Evolutionary conservation across 2,888 invertebrate genomes (phyloP), one percentile per base, ranked within the genome.

Genomic region (Caenorhabditis macrosperma): DNA sequence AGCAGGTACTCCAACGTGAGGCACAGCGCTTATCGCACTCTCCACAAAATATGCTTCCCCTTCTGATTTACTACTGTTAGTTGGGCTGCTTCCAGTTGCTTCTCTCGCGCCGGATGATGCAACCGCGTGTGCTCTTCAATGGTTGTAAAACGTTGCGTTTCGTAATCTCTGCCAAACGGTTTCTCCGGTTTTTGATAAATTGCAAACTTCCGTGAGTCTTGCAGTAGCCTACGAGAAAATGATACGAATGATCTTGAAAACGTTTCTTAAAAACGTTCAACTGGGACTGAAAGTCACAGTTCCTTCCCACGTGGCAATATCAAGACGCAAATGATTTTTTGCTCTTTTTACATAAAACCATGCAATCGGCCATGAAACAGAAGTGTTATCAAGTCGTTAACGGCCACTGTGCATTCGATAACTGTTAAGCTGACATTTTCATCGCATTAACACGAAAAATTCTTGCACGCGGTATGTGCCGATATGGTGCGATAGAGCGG

Each of bases 351-450:
- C 17, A 35, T 28, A 22, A 38, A 64, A 71, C 61, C 12, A 60
- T 17, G 28, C 15, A 54, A 44, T n/a, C 6, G 38, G 59, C 55
- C 20, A 64, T 72, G 38, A 74, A 74, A 64, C 35, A 33, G 55
- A 54, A 57, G 24, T 55, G 57, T 48, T 66, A 64, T 74, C 72
- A 74, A 50, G 50, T 59, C 59, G 50, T 64, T 74, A 64, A 74
- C 64, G 50, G 64, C 64, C 64, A 74, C 74, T 74, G 74, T 74
- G 74, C 74, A 74, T 64, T 57, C 57, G 72, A 72, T 64, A 63
- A 72, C 57, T 59, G 35, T 59, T 64, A 74, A 74, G 64, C 74
- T 74, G 64, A 64, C 74, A 74, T 74, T 74, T 74, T 64, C 74
- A 59, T 50, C 74, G 74, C 74, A 74, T 74, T 74, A 74, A 64